phyloP scores from a whole-genome alignment of 2,113 vertebrate genomes.

The Hiodon alosoides region DNA sequence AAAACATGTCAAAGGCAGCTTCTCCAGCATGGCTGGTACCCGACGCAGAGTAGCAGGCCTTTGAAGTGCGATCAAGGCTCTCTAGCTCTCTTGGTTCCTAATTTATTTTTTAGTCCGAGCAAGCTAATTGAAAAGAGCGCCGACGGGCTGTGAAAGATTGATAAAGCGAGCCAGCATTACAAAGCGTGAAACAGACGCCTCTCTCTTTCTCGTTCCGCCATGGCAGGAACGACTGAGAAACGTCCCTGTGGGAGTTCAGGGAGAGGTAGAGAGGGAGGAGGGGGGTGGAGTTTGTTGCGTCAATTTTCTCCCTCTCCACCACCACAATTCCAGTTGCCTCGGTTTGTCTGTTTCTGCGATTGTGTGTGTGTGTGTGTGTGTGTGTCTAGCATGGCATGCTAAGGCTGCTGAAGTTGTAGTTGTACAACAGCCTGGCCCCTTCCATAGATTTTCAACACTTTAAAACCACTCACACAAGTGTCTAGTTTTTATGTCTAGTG shows the following conservation, averaged over 20 bases:
- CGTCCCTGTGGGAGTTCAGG: conserved; percentile 49
- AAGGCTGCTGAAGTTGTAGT: background rate
- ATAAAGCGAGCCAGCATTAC: conserved; percentile 27
- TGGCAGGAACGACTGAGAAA: conserved; percentile 31
- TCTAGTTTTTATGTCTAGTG: no score
- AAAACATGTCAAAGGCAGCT: background rate
- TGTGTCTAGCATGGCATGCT: conserved; percentile 20
- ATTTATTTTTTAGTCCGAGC: conserved; percentile 16
- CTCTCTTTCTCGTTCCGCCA: conserved; percentile 27
- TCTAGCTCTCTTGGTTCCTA: conserved; percentile 14
- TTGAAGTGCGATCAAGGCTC: conserved; percentile 20
- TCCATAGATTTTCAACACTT: no score
- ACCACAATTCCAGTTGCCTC: background rate
- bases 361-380: background rate
- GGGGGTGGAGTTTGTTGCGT: background rate
- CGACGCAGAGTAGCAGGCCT: conserved; percentile 5
- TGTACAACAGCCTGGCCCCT: no score
- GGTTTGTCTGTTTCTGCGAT: conserved; percentile 5
- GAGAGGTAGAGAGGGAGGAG: conserved; percentile 24
- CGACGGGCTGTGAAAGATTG: conserved; percentile 30
- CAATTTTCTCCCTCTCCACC: background rate
- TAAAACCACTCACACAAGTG: no score
- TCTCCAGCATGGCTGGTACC: conserved; percentile 8
- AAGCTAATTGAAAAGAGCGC: conserved; percentile 20
- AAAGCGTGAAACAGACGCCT: conserved; percentile 33